A percentile compares a stretch with the other conserved stretches of the same genome.
Conservation (phyloP, 1,140 invertebrate species). For the Teleogryllus occipitalis region DNA sequence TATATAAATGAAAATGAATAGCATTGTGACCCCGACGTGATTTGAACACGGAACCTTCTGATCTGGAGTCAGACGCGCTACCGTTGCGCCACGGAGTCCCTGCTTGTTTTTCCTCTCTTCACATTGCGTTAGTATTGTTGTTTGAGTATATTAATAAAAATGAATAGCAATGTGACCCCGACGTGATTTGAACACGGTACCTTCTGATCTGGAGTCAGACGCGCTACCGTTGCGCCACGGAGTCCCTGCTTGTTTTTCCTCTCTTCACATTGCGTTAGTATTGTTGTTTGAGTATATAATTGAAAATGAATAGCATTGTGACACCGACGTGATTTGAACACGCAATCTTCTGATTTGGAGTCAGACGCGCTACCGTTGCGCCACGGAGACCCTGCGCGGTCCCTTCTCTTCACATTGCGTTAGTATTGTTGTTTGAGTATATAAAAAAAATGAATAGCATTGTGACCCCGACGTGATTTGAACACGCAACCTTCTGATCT, state of each 20-base stretch:
- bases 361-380: constrained; percentile 61
- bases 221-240: constrained; percentile 44
- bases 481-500: constrained; percentile 56
- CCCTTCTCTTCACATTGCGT: no score
- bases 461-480: constrained; percentile 56
- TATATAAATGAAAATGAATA: no score
- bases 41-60: constrained; percentile 55
- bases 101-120: no score
- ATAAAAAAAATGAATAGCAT: no score
- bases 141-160: no score
- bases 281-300: no score
- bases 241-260: no score
- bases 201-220: constrained; percentile 58
- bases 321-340: constrained; percentile 59
- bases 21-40: constrained; percentile 55
- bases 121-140: no score
- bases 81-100: constrained; percentile 62
- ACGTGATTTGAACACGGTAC: constrained; percentile 57
- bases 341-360: constrained; percentile 56
- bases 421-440: no score
- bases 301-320: no score
- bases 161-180: constrained; percentile 40
- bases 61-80: constrained; percentile 58
- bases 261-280: no score
- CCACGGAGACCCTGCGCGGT: constrained; percentile 55